phyloP scores from a whole-genome alignment of 2,113 vertebrate species.

The Edolisoma coerulescens region DNA sequence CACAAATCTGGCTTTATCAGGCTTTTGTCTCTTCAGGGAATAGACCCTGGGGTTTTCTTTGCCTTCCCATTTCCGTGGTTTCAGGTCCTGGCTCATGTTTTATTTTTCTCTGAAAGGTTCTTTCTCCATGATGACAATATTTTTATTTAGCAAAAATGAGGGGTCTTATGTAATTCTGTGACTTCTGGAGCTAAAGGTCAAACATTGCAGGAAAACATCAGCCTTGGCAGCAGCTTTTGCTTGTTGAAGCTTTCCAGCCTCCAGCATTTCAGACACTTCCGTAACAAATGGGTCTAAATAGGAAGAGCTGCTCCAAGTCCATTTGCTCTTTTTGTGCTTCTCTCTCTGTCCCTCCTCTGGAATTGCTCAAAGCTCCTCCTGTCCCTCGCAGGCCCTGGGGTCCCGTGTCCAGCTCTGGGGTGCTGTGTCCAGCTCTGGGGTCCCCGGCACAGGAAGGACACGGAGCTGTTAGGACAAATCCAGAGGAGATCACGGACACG shows the following conservation, averaged over 20 bases:
- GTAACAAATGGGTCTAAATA: neutral
- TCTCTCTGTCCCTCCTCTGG: neutral
- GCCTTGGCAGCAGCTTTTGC: neutral
- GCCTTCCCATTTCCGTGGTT: neutral
- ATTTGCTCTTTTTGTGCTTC: neutral
- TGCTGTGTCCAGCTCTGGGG: neutral
- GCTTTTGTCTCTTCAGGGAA: neutral
- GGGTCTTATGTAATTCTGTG: neutral
- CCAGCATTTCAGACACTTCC: neutral
- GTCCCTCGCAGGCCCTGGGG: neutral
- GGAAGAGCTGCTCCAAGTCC: neutral
- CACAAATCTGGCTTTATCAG: neutral
- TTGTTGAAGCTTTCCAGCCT: neutral
- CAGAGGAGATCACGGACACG: neutral
- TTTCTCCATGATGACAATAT: neutral
- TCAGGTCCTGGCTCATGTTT: neutral
- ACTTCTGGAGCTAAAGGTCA: neutral
- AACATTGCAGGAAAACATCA: neutral
- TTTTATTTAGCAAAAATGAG: neutral
- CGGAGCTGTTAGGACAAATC: neutral
- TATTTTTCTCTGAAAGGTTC: neutral
- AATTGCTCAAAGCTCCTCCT: neutral
- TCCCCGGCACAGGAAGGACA: neutral
- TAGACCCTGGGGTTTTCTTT: neutral
- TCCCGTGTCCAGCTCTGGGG: neutral